These are phyloP conservation scores for Blastomussa wellsi DNA, from an alignment of 92 coral and sea anemone genomes.

Conservation along the genomic window DNA sequence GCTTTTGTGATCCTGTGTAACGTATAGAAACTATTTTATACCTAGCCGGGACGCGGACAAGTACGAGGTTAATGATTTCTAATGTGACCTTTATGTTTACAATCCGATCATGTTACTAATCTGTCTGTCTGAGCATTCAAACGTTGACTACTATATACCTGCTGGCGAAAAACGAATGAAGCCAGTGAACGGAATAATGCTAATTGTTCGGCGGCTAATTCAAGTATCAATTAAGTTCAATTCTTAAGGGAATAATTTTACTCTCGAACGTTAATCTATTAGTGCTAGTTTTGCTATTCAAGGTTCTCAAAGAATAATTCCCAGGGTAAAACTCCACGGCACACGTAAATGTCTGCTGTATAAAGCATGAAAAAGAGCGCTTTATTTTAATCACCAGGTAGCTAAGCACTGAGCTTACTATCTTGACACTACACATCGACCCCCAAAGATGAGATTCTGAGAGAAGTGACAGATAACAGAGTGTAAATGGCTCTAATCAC, in stretches of 20 bases:
- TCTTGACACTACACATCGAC: not conserved
- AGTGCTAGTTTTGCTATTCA: not conserved
- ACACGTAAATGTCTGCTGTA: not conserved
- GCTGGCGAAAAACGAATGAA: not conserved
- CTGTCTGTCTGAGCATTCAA: not conserved
- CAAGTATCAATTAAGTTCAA: not conserved
- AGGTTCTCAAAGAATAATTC: not conserved
- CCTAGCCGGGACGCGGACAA: not conserved
- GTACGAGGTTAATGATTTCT: not conserved
- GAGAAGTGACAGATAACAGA: slow-evolving; percentile 19
- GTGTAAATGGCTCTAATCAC: slow-evolving; percentile 22
- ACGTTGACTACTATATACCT: not conserved
- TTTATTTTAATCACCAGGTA: not conserved
- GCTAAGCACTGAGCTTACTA: not conserved
- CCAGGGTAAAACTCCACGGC: not conserved
- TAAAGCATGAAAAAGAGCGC: not conserved
- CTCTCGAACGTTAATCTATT: not conserved
- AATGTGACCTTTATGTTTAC: not conserved
- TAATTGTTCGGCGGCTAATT: not conserved
- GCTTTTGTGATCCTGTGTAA: not conserved
- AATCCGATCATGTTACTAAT: not conserved
- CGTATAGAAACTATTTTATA: not conserved
- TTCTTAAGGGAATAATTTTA: slow-evolving; percentile 35
- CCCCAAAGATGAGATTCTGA: not conserved
- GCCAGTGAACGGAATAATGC: not conserved